These are phyloP conservation scores for Acronicta psi DNA, from an alignment of 2,888 invertebrate genomes.

Conservation along the genomic window DNA sequence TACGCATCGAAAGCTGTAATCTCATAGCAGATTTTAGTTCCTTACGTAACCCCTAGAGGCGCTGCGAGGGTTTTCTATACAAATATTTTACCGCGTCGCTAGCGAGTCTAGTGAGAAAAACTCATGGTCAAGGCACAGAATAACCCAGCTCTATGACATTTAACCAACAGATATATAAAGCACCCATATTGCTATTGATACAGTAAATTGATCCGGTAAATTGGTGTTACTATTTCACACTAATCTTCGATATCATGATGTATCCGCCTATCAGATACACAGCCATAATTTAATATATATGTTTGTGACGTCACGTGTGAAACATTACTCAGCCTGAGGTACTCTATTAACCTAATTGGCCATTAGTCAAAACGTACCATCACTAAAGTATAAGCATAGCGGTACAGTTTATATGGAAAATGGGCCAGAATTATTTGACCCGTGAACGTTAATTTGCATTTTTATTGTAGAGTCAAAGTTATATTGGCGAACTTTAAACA, in stretches of 20 bases:
- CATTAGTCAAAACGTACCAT: slow-evolving; percentile 51
- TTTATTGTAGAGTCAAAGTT: neutral
- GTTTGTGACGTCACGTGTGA: slow-evolving; percentile 28
- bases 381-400: slow-evolving; percentile 14
- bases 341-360: slow-evolving; percentile 53
- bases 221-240: slow-evolving; percentile 3
- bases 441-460: neutral
- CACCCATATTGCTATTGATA: neutral
- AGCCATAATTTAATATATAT: slow-evolving; percentile 31
- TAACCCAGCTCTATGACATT: neutral
- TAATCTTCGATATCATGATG: slow-evolving; percentile 16
- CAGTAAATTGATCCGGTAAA: neutral
- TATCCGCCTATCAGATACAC: slow-evolving; percentile 14
- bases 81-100: no score
- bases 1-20: no score
- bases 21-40: no score
- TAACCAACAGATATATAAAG: neutral
- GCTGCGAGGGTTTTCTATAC: no score
- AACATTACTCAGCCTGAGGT: slow-evolving; percentile 33
- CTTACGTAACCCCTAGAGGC: no score
- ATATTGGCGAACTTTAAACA: neutral
- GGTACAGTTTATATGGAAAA: slow-evolving; percentile 6
- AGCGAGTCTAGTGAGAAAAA: no score
- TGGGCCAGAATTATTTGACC: slow-evolving; percentile 1
- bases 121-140: no score